Conservation (phyloP, 2,888 invertebrate genomes). For the Amphipoea oculea region DNA sequence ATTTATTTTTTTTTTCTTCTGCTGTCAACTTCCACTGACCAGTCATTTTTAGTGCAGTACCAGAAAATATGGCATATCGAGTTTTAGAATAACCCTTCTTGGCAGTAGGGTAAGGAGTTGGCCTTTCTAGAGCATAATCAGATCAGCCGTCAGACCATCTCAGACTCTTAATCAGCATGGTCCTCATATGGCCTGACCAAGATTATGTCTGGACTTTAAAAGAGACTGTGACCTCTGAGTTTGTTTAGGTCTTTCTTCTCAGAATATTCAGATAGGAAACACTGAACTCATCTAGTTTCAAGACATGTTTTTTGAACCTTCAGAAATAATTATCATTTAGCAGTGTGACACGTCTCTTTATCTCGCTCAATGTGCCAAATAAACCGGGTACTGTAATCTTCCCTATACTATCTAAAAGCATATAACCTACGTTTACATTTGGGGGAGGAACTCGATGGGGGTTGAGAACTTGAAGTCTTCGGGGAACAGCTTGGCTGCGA, state of each 20-base stretch:
- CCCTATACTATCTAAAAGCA: conserved; percentile 16
- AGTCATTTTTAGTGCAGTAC: conserved; percentile 32
- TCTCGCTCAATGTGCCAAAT: neutral
- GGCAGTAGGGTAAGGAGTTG: neutral
- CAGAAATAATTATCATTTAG: neutral
- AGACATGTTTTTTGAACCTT: neutral
- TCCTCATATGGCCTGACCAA: neutral
- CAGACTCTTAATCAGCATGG: neutral
- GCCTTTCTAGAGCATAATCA: neutral
- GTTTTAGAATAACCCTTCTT: neutral
- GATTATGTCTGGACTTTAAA: neutral
- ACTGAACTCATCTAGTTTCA: neutral
- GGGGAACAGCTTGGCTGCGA: conserved; percentile 97
- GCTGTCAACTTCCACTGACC: neutral
- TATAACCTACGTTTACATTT: conserved; percentile 90
- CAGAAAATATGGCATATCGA: neutral
- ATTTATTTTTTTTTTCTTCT: conserved; percentile 19
- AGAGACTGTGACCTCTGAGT: neutral
- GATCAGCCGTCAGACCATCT: neutral
- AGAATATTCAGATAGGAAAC: neutral
- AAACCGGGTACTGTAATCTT: neutral
- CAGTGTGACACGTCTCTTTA: neutral
- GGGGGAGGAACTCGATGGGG: conserved; percentile 98
- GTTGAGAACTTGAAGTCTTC: conserved; percentile 98
- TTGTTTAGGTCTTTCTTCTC: neutral